phyloP scores from a whole-genome alignment of 2,113 vertebrate species.

The Nothoprocta perdicaria region DNA sequence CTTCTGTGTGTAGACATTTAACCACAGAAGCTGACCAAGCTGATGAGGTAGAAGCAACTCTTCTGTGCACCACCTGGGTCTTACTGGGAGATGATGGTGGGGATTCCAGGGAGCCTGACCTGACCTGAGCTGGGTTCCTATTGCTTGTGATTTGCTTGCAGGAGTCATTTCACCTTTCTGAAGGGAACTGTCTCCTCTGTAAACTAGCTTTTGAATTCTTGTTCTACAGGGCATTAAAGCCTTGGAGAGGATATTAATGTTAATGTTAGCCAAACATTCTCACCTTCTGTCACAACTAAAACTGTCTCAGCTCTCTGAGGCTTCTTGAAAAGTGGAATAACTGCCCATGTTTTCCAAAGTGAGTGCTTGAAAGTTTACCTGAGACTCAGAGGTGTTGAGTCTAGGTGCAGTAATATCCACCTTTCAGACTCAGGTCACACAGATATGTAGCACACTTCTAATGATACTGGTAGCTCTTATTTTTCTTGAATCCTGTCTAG shows the following conservation, averaged over 20 bases:
- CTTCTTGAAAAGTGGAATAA: background rate
- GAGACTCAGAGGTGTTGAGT: background rate
- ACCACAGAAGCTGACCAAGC: background rate
- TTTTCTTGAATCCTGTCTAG: background rate
- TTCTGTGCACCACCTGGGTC: fast-evolving
- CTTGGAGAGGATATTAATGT: background rate
- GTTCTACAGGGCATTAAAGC: background rate
- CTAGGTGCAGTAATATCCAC: background rate
- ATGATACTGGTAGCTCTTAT: background rate
- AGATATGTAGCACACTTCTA: background rate
- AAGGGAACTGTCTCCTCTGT: background rate
- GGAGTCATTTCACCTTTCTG: background rate
- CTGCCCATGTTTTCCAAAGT: background rate
- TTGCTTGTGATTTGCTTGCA: background rate
- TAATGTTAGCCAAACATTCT: background rate
- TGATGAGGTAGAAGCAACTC: background rate
- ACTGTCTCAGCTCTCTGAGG: background rate
- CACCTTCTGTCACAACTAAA: background rate
- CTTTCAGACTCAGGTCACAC: background rate
- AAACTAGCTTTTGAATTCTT: background rate
- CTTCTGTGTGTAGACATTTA: background rate
- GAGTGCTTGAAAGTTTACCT: background rate
- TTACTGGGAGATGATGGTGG: background rate
- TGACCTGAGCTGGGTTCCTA: background rate
- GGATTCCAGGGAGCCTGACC: background rate